phyloP scores from a whole-genome alignment of 2,113 vertebrate genomes.

The Tonatia bakeri region DNA sequence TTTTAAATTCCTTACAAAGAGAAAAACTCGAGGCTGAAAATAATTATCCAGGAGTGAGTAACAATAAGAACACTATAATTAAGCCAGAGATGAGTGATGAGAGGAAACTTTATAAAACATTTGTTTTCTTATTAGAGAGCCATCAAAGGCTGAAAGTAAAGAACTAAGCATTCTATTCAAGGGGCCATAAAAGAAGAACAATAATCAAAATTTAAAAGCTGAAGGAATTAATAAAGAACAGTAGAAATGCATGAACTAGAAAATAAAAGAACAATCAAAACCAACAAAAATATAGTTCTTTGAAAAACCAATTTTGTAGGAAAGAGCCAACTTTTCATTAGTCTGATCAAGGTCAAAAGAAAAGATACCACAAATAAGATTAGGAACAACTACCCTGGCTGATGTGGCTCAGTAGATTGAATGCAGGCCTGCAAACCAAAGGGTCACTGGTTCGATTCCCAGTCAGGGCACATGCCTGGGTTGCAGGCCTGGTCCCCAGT shows the following conservation, averaged over 20 bases:
- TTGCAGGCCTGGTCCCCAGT: no score
- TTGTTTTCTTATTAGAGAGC: constrained; percentile 34
- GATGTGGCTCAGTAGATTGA: no score
- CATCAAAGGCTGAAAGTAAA: background rate
- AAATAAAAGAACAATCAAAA: background rate
- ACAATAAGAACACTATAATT: background rate
- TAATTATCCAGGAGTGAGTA: background rate
- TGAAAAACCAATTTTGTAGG: background rate
- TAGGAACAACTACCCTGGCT: background rate
- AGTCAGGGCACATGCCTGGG: no score
- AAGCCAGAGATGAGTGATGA: background rate
- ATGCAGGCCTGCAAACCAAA: no score
- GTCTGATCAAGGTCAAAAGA: background rate
- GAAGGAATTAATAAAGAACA: constrained; percentile 33
- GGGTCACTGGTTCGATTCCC: no score
- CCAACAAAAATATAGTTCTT: background rate
- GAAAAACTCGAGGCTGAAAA: constrained; percentile 15
- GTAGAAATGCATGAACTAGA: background rate
- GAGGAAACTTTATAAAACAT: background rate
- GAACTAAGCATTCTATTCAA: background rate
- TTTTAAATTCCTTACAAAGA: background rate
- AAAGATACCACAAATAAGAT: background rate
- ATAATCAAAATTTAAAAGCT: background rate
- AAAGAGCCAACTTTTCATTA: background rate
- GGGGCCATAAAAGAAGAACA: background rate